Evolutionary conservation across 2,888 invertebrate genomes (phyloP), one percentile per base, ranked within the genome.

Genomic region (Eueremaeus valkanovi): DNA sequence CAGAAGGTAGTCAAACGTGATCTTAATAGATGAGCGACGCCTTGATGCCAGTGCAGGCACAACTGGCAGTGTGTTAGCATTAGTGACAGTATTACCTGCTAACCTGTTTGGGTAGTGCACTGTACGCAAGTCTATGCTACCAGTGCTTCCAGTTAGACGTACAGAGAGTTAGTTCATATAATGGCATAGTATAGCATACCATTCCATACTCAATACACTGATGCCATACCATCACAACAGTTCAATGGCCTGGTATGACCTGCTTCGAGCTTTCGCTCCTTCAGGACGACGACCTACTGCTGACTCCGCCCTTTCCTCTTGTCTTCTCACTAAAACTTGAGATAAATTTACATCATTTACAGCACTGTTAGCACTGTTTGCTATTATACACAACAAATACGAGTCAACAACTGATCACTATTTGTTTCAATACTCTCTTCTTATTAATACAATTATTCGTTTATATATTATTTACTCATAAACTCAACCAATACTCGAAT

Each of bases 181-280:
- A n/a, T n/a, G n/a, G n/a, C n/a, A n/a, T n/a, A n/a, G n/a, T n/a
- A n/a, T n/a, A n/a, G n/a, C n/a, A n/a, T n/a, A n/a, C n/a, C n/a
- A n/a, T n/a, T n/a, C n/a, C n/a, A n/a, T n/a, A n/a, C n/a, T n/a
- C n/a, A n/a, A n/a, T n/a, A n/a, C n/a, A n/a, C n/a, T n/a, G n/a
- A 55, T 55, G 24, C 55, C 55, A 55, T 55, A 55, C 55, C 55
- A 55, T 55, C 27, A 27, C 24, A 55, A 33, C 63, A 21, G 63
- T 63, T 63, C 63, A 63, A 63, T 63, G 63, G 24, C 63, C 63
- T 63, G n/a, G 24, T 27, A 29, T 5, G 18, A 36, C 36, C 40
- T n/a, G 45, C 68, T 78, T 77, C 79, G 79, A 79, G 79, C 80
- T 79, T 78, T 76, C 79, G 55, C 55, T 55, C 13, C 78, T 74